Evolutionary conservation across 2,888 invertebrate species (phyloP), one percentile per base, ranked within the genome.

Genomic region (Cephus rjabovi): DNA sequence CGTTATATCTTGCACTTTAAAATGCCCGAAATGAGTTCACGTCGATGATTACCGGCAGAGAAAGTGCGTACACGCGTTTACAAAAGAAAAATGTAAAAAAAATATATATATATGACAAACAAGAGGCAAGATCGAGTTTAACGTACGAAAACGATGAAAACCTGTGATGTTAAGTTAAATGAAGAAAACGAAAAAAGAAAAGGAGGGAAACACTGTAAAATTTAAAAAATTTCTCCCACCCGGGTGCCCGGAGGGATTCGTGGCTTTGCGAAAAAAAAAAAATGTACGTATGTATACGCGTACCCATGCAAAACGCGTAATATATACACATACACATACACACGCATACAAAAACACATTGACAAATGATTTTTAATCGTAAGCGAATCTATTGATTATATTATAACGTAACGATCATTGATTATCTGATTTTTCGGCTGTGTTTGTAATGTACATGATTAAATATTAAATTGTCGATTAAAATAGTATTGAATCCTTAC

Each of bases 371-470:
- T 84, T 81, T 82, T 84, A 84, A 83, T 83, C 76, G 71, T 84
- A 86, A 87, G 83, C 79, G 80, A 85, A 84, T 82, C 84, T 85
- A 85, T 85, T 81, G 80, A 86, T 87, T 82, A 83, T 40, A 40
- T 82, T 87, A 83, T 84, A 87, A 83, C 81, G 80, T 85, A 87
- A 86, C 76, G 82, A 87, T 81, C 82, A 86, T 87, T 85, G 80
- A 87, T 88, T 86, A 86, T 87, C 86, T 87, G 81, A 88, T 88
- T 83, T 87, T 85, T 87, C 84, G 85, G 86, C 88, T 88, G 87
- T 88, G 87, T 88, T 88, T 88, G 88, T 88, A 88, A 88, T 84
- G 86, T 87, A 88, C 82, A 82, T 88, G 81, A 87, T 87, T 85
- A 85, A 87, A 87, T 84, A 88, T 86, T 87, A 85, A 85, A 87